Evolutionary conservation across 2,797 vertebrate genomes (phyloP), one percentile per base, ranked within the genome.

Genomic region (Spinus pinus): DNA sequence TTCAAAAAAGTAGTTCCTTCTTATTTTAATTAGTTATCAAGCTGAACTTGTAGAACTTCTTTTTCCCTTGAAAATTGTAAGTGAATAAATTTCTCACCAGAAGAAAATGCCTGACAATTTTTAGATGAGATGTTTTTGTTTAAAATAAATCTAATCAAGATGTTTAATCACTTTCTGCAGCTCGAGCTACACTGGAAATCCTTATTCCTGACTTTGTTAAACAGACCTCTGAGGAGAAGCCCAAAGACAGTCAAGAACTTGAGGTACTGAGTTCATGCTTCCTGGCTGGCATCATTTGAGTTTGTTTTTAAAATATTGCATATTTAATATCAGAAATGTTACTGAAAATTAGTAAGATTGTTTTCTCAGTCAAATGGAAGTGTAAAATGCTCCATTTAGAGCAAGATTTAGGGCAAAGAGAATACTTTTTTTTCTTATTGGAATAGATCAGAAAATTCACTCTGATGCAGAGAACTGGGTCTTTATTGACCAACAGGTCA

Each of bases 201-300:
- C 99, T 99, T 97, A 99, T 99, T 97, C 99, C 99, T 3, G 99
- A 99, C 97, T 99, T 99, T 97, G 99, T 99, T 96, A 99, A 99
- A 97, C 99, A 99, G 97, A 99, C 99, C 77, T 98, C 99, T 18
- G 99, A 99, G 97, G 99, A 99, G 97, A 99, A 99, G 97, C 99
- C 99, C 80, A 98, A 98, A 81, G 99, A 99, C 95, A 99, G 99
- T 35, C 99, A 99, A 93, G 99, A 99, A 97, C 98, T 99, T 94
- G 99, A 99, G 99, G 99, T 99, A 97, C 58, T 49, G n/a, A 73
- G 49, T 39, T 62, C 14, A 12, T 56, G 8, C 20, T 65, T 80
- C 22, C 56, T 69, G 42, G 28, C 33, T 70, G n/a, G 54, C 2
- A 1, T 70, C 30, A 12, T 10, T 41, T 35, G 27, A 49, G 30